Evolutionary conservation across 2,888 invertebrate genomes (phyloP), one percentile per base, ranked within the genome.

Genomic region (Monopis laevigella): DNA sequence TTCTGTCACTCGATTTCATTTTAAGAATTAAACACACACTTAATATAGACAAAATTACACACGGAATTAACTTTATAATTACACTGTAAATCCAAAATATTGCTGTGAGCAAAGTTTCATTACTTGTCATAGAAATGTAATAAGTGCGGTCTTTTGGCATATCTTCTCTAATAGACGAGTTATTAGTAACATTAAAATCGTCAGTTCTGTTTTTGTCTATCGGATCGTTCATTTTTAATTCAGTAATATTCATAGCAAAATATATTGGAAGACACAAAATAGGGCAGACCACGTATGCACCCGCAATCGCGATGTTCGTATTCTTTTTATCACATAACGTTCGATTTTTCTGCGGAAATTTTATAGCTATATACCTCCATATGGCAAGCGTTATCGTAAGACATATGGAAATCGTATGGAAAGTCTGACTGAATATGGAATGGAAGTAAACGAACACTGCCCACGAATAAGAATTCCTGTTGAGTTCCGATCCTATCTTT

Each of bases 21-120:
- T 92, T 92, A 46, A 86, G 70, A 46, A 93, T 90, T 44, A 93
- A 72, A 49, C 89, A 84, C 40, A 89, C 82, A 60, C 92, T 92
- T 49, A 93, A 77, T 53, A 92, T 86, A 0, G 96, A 96, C 39
- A 97, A 71, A 19, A 93, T 88, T 55, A 93, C 81, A 67, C 96
- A 96, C 0, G 97, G 97, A 52, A 96, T 88, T 39, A 97, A 80
- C 73, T 97, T 97, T 51, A 96, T 89, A 44, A 96, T 87, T 26
- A 96, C 92, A 61, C 95, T 91, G 70, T 96, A 96, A 53, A 96
- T 88, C 88, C 93, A 93, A 62, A 94, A 92, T 67, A 93, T 95
- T 13, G 91, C 83, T 39, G 84, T 86, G 46, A 87, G 71, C 40
- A 88, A 68, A 17, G 81, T 72, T 54, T 82, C 83, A 55, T 87